These are phyloP conservation scores for Melolontha melolontha DNA, from an alignment of 2,888 invertebrate species.

Conservation along the genomic window DNA sequence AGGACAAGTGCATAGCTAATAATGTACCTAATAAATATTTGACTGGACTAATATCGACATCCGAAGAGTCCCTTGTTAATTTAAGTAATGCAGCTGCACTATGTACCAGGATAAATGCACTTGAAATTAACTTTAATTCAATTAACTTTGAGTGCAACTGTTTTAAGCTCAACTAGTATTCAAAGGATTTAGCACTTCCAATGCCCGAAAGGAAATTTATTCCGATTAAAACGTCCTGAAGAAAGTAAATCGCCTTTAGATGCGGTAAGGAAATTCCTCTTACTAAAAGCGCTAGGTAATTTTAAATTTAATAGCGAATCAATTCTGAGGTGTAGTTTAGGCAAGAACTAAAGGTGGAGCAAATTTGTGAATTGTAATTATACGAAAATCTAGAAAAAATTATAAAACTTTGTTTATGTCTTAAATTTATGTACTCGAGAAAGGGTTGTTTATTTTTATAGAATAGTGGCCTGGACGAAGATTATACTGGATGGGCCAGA, in stretches of 20 bases:
- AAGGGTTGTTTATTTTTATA: no score
- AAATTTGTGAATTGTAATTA: no score
- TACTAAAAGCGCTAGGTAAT: constrained; percentile 13
- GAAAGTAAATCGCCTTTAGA: background rate
- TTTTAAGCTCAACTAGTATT: constrained; percentile 2
- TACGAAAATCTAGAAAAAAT: no score
- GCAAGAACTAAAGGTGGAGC: background rate
- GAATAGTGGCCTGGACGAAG: no score
- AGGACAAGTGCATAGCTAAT: no score
- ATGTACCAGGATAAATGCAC: background rate
- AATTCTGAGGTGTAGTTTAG: background rate
- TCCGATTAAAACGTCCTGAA: background rate
- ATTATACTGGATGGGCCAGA: no score
- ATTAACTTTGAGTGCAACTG: constrained; percentile 10
- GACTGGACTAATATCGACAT: no score
- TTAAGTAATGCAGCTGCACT: no score
- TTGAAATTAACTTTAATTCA: constrained; percentile 21
- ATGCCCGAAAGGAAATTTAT: constrained; percentile 26
- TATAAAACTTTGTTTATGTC: no score
- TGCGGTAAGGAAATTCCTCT: constrained; percentile 4
- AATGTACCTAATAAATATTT: no score
- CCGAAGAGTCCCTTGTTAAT: no score
- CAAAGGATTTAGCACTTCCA: background rate
- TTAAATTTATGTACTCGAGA: no score
- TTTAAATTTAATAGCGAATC: constrained; percentile 7